Base-by-base conservation (phyloP, 2,888 invertebrate species). In the Drosophila lacicola region DNA sequence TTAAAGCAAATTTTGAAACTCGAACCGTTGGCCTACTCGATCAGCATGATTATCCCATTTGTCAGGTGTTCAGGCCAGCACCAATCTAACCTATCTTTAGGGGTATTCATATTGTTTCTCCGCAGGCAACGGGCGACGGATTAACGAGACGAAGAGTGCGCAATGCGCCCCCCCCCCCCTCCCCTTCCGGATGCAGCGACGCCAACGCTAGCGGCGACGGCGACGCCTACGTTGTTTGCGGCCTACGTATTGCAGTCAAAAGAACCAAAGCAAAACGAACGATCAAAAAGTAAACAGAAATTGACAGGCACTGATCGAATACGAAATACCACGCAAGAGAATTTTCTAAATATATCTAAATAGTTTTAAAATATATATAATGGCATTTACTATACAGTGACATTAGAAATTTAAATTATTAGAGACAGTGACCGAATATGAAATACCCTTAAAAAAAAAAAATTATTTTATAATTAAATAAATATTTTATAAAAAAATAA, bases 191-290 rank as follows among this genome's bases (percentile, higher is more conserved):
- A n/a, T 14, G 4, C 29, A 41, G 51, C 39, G 36, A 49, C 55
- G 36, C 34, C 54, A n/a, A 46, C 54, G 14, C 19, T 17, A 34
- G 19, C 42, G 11, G 33, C 17, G 17, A 34, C 47, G 13, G 55
- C 25, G 29, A 39, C 46, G 10, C n/a, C 41, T 14, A 56, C 64
- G 33, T 47, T 14, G 14, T 13, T 45, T 51, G 51, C 70, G 29
- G 57, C 54, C 74, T 61, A 74, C 73, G 73, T 70, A 54, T 33
- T 53, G 39, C 66, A 58, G 50, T 14, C 54, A 39, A 36, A 36
- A 61, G 37, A 70, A 67, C 36, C 37, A 42, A 57, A 29, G 45
- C 51, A 72, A 57, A 51, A 36, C 29, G 51, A 58, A 44, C 50
- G 44, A 37, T 29, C 14, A 34, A 29, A 19, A 51, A 34, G 4